These are phyloP conservation scores for Nipponia nippon DNA, from an alignment of 2,113 vertebrate species.

Conservation along the genomic window DNA sequence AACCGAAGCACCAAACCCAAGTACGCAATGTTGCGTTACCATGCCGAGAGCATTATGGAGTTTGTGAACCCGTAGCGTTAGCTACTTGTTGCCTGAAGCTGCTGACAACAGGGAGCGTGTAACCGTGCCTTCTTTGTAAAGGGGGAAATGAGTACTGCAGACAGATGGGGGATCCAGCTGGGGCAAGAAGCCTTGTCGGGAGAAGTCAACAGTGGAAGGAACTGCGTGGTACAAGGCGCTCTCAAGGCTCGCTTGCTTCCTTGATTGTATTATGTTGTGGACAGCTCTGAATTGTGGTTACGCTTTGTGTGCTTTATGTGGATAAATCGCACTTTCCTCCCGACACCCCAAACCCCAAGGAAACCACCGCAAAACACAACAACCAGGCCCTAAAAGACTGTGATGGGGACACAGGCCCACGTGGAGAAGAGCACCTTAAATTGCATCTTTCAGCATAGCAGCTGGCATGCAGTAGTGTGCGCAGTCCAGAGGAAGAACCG, in stretches of 20 bases:
- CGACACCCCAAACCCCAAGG: neutral
- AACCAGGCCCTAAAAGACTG: neutral
- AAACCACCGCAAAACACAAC: neutral
- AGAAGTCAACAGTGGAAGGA: neutral
- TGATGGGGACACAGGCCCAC: neutral
- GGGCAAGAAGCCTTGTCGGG: neutral
- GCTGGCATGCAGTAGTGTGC: no score
- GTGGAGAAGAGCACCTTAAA: neutral
- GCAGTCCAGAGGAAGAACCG: neutral
- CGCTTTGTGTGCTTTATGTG: neutral
- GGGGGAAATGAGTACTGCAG: neutral
- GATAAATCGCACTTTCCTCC: neutral
- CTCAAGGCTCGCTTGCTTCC: neutral
- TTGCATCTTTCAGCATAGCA: rapidly evolving
- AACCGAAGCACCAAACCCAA: neutral
- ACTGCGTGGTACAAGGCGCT: neutral
- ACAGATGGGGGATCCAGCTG: neutral
- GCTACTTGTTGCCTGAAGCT: neutral
- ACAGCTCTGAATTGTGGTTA: neutral
- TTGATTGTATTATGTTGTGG: neutral
- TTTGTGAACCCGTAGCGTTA: neutral
- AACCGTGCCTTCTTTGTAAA: no score
- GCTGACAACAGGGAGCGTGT: neutral
- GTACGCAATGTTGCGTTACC: no score
- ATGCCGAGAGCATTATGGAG: neutral